Evolutionary conservation across 2,888 invertebrate genomes (phyloP), one percentile per base, ranked within the genome.

Genomic region (Phortica okadai): DNA sequence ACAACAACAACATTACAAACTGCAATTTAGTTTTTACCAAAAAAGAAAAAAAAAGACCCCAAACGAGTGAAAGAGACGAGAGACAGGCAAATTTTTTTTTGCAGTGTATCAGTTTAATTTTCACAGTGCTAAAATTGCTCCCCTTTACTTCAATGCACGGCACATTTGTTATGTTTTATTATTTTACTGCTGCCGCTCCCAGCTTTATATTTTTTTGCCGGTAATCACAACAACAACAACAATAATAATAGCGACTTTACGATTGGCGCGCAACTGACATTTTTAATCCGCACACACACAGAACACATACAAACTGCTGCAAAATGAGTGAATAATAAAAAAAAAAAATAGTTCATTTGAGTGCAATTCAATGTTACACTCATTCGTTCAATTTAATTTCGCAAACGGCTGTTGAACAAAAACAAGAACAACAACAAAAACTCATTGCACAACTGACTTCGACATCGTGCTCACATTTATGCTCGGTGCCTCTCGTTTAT

Each of bases 201-300:
- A 50, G 8, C 10, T 50, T 11, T 14, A 50, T 50, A 45, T 74
- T 66, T 44, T 44, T 78, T 78, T 76, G 70, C 67, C 76, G 62
- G 74, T 62, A 69, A 50, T 58, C 56, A 41, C 16, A 74, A 69
- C 11, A 64, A 50, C 58, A 75, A 41, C 74, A 73, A 50, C 67
- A 41, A 45, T 58, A 70, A 59, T 16, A 56, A 56, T 14, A 56
- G 56, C 56, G n/a, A 56, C 33, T 33, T 33, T 33, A 56, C 16
- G 33, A 25, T 6, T 62, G 25, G 62, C 62, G 62, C 62, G 33
- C 62, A 62, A 62, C 62, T 62, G 64, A 76, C 16, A 42, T 54
- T 42, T 72, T 70, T 54, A 62, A 75, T 75, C 45, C 62, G 25
- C 72, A 64, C 0, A 41, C 64, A 64, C 59, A 50, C 50, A 70